phyloP scores from a whole-genome alignment of 2,888 invertebrate species.

The Tetragonula carbonaria region DNA sequence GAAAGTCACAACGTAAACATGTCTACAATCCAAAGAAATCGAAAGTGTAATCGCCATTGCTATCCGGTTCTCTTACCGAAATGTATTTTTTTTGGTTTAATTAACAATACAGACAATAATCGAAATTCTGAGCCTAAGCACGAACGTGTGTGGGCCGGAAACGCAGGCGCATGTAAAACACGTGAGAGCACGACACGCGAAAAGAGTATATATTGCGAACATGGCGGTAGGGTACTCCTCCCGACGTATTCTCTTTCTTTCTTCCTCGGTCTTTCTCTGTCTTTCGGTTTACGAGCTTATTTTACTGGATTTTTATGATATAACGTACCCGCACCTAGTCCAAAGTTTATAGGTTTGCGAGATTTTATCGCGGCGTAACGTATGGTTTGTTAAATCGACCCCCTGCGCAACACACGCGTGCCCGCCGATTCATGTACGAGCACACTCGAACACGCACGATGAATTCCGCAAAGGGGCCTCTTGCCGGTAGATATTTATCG shows the following conservation, averaged over 20 bases:
- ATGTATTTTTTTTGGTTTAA: background rate
- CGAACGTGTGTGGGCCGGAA: background rate
- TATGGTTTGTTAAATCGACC: conserved; percentile 84
- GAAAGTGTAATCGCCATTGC: background rate
- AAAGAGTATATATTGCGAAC: conserved; percentile 42
- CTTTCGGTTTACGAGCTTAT: conserved; percentile 82
- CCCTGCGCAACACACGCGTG: conserved; percentile 54
- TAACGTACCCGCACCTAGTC: conserved; percentile 80
- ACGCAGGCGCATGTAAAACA: conserved; percentile 36
- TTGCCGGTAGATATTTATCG: conserved; percentile 69
- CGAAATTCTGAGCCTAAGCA: background rate
- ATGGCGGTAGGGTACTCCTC: background rate
- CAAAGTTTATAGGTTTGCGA: conserved; percentile 83
- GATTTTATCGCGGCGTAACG: conserved; percentile 83
- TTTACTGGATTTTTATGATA: conserved; percentile 84
- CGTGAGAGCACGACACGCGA: conserved; percentile 45
- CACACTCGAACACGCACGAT: conserved; percentile 45
- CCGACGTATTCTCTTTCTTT: conserved; percentile 12
- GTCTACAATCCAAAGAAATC: background rate
- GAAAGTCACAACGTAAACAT: no score
- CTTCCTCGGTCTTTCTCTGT: conserved; percentile 42
- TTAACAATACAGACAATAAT: conserved; percentile 12
- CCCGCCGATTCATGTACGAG: conserved; percentile 18
- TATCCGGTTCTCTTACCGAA: background rate
- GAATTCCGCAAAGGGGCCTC: conserved; percentile 70